Conservation (phyloP, 2,888 invertebrate genomes). For the Drosophila koepferae region DNA sequence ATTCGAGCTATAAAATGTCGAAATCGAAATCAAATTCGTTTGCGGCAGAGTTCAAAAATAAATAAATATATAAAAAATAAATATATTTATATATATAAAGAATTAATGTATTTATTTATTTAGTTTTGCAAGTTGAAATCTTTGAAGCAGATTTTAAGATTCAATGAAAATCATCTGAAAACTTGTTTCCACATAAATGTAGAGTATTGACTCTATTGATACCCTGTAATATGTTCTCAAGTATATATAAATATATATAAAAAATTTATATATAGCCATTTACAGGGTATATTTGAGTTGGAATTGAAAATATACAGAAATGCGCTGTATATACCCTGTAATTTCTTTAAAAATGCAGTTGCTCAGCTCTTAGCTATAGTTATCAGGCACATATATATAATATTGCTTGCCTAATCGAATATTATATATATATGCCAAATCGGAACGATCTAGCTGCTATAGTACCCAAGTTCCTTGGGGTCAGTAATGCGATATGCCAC, state of each 20-base stretch:
- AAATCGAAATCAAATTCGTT: slow-evolving; percentile 35
- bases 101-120: not conserved
- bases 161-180: not conserved
- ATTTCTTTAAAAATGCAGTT: rapidly evolving
- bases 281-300: too few relatives aligned
- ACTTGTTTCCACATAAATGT: not conserved
- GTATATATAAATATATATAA: too few relatives aligned
- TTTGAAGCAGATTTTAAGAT: not conserved
- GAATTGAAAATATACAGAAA: not conserved
- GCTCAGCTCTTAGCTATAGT: not conserved
- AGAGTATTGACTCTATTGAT: not conserved
- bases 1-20: slow-evolving; percentile 1
- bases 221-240: not conserved
- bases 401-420: not conserved
- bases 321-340: not conserved
- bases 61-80: slow-evolving; percentile 14
- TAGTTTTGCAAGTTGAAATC: slow-evolving; percentile 5
- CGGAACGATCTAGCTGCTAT: not conserved
- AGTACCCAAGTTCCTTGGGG: not conserved
- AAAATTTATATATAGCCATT: too few relatives aligned
- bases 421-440: not conserved
- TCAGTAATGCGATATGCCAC: not conserved
- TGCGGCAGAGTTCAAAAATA: slow-evolving; percentile 53
- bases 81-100: slow-evolving; percentile 31
- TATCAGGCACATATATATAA: not conserved